Evolutionary conservation across 2,113 vertebrate species (phyloP).

Genomic region (Hemicordylus capensis): DNA sequence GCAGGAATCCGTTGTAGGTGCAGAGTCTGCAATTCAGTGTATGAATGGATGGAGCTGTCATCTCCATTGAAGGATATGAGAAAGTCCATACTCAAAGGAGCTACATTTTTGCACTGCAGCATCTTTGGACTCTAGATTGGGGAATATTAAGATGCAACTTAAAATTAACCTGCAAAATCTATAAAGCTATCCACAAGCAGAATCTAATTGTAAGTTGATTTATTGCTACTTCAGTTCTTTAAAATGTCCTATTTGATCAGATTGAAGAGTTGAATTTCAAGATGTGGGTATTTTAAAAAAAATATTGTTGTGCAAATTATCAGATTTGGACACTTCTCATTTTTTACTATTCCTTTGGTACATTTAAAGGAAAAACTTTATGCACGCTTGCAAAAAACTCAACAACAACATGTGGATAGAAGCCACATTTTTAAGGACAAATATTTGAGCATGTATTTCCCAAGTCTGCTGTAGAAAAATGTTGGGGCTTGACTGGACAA

Average conservation of each 20-base stretch:
- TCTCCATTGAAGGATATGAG: too few relatives aligned
- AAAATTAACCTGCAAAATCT: not conserved
- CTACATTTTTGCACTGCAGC: too few relatives aligned
- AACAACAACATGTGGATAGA: not conserved
- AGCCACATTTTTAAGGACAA: not conserved
- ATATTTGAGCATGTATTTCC: not conserved
- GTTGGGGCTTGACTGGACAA: too few relatives aligned
- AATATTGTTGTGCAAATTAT: not conserved
- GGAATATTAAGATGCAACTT: not conserved
- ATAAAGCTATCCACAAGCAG: too few relatives aligned
- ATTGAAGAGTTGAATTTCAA: not conserved
- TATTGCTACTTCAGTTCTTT: not conserved
- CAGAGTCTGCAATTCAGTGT: too few relatives aligned
- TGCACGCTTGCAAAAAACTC: too few relatives aligned
- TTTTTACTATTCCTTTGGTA: not conserved
- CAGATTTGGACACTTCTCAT: not conserved
- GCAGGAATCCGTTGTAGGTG: too few relatives aligned
- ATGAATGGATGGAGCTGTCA: too few relatives aligned
- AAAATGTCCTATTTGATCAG: not conserved
- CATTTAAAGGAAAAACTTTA: too few relatives aligned
- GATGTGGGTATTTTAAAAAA: too few relatives aligned
- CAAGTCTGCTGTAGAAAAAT: not conserved
- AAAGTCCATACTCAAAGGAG: too few relatives aligned
- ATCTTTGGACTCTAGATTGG: too few relatives aligned
- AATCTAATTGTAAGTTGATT: not conserved